phyloP scores from a whole-genome alignment of 2,113 vertebrate genomes.

The Drymodes brunneopygia region DNA sequence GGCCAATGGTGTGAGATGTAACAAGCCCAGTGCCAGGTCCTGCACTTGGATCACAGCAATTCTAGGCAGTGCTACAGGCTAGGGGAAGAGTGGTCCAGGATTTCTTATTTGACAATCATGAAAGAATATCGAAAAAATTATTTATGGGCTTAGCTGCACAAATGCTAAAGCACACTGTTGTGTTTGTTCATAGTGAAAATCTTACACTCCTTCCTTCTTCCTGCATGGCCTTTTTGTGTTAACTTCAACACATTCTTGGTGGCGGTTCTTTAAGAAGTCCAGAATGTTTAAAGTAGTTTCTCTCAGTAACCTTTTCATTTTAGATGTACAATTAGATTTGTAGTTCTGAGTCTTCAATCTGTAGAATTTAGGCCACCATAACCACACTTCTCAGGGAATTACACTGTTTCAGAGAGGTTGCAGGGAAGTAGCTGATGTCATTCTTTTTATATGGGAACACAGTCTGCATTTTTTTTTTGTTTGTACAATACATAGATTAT shows the following conservation, averaged over 20 bases:
- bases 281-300: conserved; percentile 6
- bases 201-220: too few relatives aligned
- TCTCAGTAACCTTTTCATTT: conserved; percentile 9
- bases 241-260: neutral
- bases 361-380: neutral
- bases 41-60: neutral
- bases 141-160: neutral
- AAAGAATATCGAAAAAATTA: neutral
- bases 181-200: too few relatives aligned
- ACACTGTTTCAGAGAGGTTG: neutral
- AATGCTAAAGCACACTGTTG: neutral
- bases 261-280: neutral
- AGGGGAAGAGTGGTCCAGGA: neutral
- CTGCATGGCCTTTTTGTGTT: neutral
- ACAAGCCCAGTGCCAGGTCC: accelerated
- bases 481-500: neutral
- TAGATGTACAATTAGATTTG: neutral
- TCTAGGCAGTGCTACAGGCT: accelerated
- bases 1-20: accelerated
- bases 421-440: neutral
- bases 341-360: neutral
- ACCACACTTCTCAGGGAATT: neutral
- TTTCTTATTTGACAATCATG: neutral
- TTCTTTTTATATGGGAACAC: neutral
- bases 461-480: neutral